Base-by-base conservation (phyloP, 2,888 invertebrate species). In the Neocrepidodera transversa region DNA sequence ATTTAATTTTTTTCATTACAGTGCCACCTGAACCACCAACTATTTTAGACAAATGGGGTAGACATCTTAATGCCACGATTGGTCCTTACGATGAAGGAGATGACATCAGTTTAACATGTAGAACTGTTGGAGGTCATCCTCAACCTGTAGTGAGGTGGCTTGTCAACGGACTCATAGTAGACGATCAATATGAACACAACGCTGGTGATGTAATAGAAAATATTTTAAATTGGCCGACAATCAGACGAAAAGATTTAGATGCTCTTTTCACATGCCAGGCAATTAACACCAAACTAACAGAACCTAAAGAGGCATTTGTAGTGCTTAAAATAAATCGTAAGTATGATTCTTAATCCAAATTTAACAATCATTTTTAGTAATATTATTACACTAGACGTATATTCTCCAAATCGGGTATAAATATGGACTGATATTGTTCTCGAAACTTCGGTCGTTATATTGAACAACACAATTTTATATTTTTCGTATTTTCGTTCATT, bases 211-310 rank as follows among this genome's bases (percentile, higher is more conserved):
- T 92, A 49, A 93, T 92, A 71, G 93, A 93, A 80, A 93, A 93
- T 82, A 84, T 90, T 71, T 84, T 89, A 67, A 82, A 86, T 52
- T 87, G 92, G 87, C 88, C 88, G 47, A 85, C 88, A 43, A 86
- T 93, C 65, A 84, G 87, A 56, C 84, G 94, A 58, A 87, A 88
- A 18, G 91, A 93, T 82, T 86, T 93, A 72, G 91, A 93, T 70
- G 89, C 92, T 14, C 88, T 92, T 67, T 93, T 93, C 82, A 93
- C 92, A 56, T 95, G 94, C 76, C 91, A 92, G 78, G 93, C 94
- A 17, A 84, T 89, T 74, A 95, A 95, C 82, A 93, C 93, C 55
- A 86, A 87, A 72, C 85, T 93, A 55, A 90, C 91, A 52, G 89
- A 91, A 71, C 89, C 92, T 7, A 88, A 88, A 77, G 90, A 90